A percentile compares a stretch with the other conserved stretches of the same genome.
Evolutionary conservation across 2,888 invertebrate genomes (phyloP).

Genomic region (Strigamia transsilvanica): DNA sequence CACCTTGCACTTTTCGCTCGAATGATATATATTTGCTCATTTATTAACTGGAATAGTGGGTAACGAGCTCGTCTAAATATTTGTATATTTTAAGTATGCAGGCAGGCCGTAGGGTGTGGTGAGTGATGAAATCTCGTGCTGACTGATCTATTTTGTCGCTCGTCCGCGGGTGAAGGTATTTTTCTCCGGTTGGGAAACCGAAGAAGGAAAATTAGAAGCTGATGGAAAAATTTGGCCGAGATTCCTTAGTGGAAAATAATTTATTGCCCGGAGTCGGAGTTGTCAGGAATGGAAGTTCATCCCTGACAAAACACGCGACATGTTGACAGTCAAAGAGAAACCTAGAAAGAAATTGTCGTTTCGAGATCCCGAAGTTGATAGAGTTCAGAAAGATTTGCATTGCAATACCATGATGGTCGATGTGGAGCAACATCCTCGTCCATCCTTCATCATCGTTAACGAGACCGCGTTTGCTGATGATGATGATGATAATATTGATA

Average conservation of each 20-base stretch:
- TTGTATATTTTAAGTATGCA: neutral
- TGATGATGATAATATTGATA: neutral
- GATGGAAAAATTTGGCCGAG: conserved; percentile 35
- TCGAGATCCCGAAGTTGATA: conserved; percentile 80
- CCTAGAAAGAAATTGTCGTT: conserved; percentile 87
- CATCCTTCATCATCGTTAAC: conserved; percentile 36
- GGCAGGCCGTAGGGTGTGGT: neutral
- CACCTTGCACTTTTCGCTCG: conserved; percentile 48
- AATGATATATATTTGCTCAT: conserved; percentile 12
- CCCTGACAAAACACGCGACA: conserved; percentile 44
- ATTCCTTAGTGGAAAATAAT: conserved; percentile 17
- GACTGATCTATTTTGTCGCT: neutral
- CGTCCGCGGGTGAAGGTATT: neutral
- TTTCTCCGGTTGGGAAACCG: neutral
- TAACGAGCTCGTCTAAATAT: neutral
- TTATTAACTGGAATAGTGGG: conserved; percentile 21
- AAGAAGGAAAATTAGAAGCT: conserved; percentile 23
- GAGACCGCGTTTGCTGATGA: conserved; percentile 48
- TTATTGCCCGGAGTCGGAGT: conserved; percentile 7
- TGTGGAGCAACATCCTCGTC: conserved; percentile 23
- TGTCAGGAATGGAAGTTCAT: conserved; percentile 45
- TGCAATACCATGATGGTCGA: conserved; percentile 51
- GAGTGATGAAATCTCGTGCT: neutral
- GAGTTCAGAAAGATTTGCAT: conserved; percentile 58
- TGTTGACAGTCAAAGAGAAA: conserved; percentile 66